A percentile compares a stretch with the other conserved stretches of the same genome.
These are phyloP conservation scores for Pachymerium ferrugineum DNA, from an alignment of 2,888 invertebrate species.

Conservation along the genomic window DNA sequence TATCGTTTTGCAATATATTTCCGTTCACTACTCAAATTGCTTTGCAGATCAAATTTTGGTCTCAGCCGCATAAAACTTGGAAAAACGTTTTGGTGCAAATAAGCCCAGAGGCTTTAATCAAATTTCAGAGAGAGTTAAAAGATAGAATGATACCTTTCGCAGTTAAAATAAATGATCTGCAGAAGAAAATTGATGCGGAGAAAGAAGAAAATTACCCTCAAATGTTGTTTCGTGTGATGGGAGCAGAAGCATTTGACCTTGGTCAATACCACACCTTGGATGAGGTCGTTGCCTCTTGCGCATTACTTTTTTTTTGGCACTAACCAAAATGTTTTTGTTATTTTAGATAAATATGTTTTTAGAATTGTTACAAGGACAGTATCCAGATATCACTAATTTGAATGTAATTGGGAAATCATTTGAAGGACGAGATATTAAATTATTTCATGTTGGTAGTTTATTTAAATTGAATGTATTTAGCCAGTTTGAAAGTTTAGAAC, in stretches of 20 bases:
- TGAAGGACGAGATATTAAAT: neutral
- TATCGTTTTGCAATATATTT: no score
- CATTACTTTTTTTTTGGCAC: neutral
- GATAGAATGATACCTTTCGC: neutral
- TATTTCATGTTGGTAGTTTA: neutral
- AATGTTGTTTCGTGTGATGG: constrained; percentile 1
- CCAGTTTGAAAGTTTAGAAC: no score
- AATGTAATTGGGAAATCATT: neutral
- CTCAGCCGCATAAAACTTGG: neutral
- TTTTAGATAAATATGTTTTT: neutral
- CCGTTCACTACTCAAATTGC: no score
- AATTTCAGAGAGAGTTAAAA: neutral
- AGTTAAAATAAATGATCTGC: neutral
- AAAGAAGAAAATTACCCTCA: neutral
- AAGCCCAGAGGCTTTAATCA: neutral
- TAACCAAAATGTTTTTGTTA: neutral
- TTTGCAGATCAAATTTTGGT: neutral
- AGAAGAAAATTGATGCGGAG: neutral
- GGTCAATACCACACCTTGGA: constrained; percentile 32
- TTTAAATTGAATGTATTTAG: neutral
- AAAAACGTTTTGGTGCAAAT: neutral
- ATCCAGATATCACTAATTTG: neutral
- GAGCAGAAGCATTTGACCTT: constrained; percentile 8
- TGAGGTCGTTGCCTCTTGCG: no score
- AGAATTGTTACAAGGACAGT: neutral